Base-by-base conservation (phyloP, 2,888 invertebrate genomes). In the Ashinkailepas kermadecensis region DNA sequence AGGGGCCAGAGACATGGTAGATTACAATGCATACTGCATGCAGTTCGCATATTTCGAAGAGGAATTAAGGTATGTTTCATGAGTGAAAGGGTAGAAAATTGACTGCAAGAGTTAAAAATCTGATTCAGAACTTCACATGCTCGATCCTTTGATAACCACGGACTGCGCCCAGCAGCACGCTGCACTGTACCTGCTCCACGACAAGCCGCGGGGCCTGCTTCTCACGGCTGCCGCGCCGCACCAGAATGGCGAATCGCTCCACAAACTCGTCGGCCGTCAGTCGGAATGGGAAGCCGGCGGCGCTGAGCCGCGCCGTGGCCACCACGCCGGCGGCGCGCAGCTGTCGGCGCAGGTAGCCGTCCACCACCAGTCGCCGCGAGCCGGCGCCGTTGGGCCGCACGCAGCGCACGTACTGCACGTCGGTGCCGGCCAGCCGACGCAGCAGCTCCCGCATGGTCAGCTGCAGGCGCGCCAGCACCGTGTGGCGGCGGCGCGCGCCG, bases 381-480 rank as follows among this genome's bases (percentile, higher is more conserved):
- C 56, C 74, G 21, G 21, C 54, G 56, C 74, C 74, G 74, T 74
- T 74, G 10, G 74, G 74, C 74, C 74, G 74, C 74, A 74, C 74
- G 21, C 74, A 74, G 74, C 74, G 74, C 54, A 74, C 74, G 54
- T 54, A 74, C 74, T 74, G 74, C 74, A 74, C 74, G 56, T 74
- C 74, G 21, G 74, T 12, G 74, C 74, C 74, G 54, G 54, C 74
- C 74, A 74, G 56, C 21, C 74, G 74, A 13, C 56, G 56, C 74
- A 74, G 74, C 74, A 74, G 74, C 21, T 23, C 39, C 9, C 56
- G 12, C 18, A 74, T 56, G 6, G 74, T 9, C 74, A 18, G 74
- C 74, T 74, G 74, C 56, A 74, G 74, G 10, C 74, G 74, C 74
- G 74, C 74, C 74, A 74, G 74, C 74, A 74, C 74, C 74, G 74